Base-by-base conservation (phyloP, 35 echinoderm and acorn worm genomes). In the Apostichopus japonicus region DNA sequence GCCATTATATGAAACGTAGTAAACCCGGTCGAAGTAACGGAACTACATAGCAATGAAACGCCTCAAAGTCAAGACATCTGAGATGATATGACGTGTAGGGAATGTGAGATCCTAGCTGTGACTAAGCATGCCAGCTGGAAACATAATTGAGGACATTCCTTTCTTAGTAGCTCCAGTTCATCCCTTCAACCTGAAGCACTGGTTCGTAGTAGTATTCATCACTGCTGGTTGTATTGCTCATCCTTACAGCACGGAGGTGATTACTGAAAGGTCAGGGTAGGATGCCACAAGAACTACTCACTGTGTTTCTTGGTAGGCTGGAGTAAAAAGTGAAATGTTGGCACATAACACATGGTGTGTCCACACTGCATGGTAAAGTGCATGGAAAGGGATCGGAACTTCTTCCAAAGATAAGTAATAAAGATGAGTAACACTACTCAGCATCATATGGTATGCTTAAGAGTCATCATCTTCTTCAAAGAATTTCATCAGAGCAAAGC, bases 101-200 rank as follows among this genome's bases (percentile, higher is more conserved):
- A 83, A 83, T 83, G 79, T 54, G 79, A 83, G 79, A 54, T 15
- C 6, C 17, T 6, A 83, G 4, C 44, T 83, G 79, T 83, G 79
- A 83, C 33, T 83, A 83, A 83, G 79, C 79, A 83, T 83, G 79
- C 54, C 79, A 83, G 79, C 79, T 83, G 79, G 79, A 83, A 83
- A 83, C 79, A 54, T 15, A 53, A 83, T 83, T 83, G n/a, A 16
- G 79, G 79, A 16, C 79, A 83, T 83, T 83, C 79, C 79, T 52
- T 54, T 67, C 63, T 10, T 10, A 19, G 11, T 15, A 19, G 11
- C 63, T 11, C 63, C 63, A 65, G 62, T 17, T 17, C 6, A 67
- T 67, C 11, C 2, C 63, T 15, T 15, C 11, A 2, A 19, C 6
- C 63, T 15, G 63, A 15, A 19, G 63, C 63, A 67, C 63, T 3